A percentile compares a stretch with the other conserved stretches of the same genome.
phyloP scores from a whole-genome alignment of 2,888 invertebrate species.

The Apamea epomidion region DNA sequence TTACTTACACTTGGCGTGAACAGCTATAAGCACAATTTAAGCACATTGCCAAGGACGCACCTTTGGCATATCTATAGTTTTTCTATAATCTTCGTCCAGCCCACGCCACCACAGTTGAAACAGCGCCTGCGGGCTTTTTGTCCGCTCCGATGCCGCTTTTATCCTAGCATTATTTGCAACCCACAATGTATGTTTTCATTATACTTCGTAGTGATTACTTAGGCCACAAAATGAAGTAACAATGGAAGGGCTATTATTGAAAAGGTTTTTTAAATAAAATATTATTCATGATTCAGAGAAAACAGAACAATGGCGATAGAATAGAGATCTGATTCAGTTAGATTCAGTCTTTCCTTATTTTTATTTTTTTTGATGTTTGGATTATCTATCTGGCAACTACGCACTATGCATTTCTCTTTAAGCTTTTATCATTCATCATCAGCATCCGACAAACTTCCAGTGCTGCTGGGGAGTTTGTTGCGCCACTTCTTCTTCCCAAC shows the following conservation, averaged over 20 bases:
- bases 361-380: neutral
- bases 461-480: neutral
- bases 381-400: neutral
- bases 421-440: neutral
- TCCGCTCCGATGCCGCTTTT: conserved; percentile 47
- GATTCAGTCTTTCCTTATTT: conserved; percentile 5
- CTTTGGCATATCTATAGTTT: neutral
- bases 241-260: conserved; percentile 48
- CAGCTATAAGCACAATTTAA: neutral
- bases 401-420: neutral
- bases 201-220: conserved; percentile 63
- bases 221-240: conserved; percentile 57
- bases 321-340: neutral
- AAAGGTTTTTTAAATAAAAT: conserved; percentile 20
- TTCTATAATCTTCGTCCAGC: conserved; percentile 14
- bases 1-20: no score
- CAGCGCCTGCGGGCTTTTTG: conserved; percentile 37
- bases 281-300: conserved; percentile 12
- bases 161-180: conserved; percentile 50
- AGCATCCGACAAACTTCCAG: neutral
- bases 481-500: no score
- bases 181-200: conserved; percentile 59
- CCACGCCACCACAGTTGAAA: conserved; percentile 14
- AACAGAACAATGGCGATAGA: conserved; percentile 21
- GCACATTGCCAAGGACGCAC: neutral